Percentiles rank a stretch among this genome's conserved stretches.
Conservation (phyloP, 1,140 invertebrate genomes). For the Formica selysi region DNA sequence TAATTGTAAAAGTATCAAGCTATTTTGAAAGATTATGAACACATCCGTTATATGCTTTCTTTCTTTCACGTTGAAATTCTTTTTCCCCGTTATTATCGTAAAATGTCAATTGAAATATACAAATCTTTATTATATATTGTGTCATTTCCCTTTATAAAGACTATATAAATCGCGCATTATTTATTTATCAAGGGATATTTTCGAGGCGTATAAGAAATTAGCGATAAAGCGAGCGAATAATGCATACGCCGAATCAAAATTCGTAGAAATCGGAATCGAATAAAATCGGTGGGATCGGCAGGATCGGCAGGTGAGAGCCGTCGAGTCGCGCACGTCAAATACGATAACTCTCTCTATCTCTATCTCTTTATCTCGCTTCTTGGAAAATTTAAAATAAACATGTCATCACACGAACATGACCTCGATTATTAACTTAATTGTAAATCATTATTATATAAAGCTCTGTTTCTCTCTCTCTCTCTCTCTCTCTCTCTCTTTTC, state of each 20-base stretch:
- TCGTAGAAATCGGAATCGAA: slow-evolving; percentile 34
- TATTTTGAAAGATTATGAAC: neutral
- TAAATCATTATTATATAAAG: slow-evolving; percentile 27
- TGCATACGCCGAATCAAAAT: slow-evolving; percentile 22
- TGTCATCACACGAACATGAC: slow-evolving; percentile 21
- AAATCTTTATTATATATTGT: neutral
- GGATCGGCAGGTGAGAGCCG: slow-evolving; percentile 39
- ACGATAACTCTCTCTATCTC: slow-evolving; percentile 8
- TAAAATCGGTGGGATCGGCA: slow-evolving; percentile 35
- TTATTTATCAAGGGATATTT: neutral
- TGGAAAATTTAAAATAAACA: slow-evolving; percentile 59
- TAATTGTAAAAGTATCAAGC: neutral
- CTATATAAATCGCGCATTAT: too few relatives aligned
- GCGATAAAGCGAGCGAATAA: slow-evolving; percentile 13
- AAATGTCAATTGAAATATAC: neutral
- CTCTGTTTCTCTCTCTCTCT: neutral
- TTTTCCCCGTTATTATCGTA: neutral
- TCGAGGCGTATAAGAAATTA: slow-evolving; percentile 4
- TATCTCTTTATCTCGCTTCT: slow-evolving; percentile 24
- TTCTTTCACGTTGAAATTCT: neutral
- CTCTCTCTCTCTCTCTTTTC: neutral
- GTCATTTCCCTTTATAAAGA: neutral
- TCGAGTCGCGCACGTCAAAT: neutral
- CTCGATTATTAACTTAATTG: slow-evolving; percentile 61
- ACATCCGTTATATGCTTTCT: neutral